Conservation (phyloP, 2,888 invertebrate genomes). For the Odiellus spinosus region DNA sequence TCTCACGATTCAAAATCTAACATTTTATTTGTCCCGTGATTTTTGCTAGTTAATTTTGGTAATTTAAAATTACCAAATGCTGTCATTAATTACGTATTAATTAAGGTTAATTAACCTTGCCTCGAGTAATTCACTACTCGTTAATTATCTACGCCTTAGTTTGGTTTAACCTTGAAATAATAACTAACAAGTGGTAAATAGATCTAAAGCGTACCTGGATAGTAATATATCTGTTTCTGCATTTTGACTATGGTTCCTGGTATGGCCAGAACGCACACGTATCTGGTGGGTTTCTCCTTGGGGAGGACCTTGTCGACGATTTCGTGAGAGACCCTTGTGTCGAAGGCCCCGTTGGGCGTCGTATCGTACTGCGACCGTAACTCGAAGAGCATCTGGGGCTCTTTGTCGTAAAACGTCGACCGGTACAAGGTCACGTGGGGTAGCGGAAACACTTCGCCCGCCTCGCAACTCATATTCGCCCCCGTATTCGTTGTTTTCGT, state of each 20-base stretch:
- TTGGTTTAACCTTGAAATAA: too few species aligned
- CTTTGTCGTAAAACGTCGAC: neutral
- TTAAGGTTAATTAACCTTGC: too few species aligned
- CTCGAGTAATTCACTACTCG: too few species aligned
- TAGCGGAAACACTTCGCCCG: conserved; percentile 21
- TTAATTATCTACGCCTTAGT: too few species aligned
- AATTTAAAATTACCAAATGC: too few species aligned
- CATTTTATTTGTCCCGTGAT: too few species aligned
- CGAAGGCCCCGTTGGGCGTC: too few species aligned
- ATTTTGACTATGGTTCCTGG: conserved; percentile 18
- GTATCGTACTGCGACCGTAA: too few species aligned
- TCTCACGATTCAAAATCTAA: too few species aligned
- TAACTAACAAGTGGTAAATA: too few species aligned
- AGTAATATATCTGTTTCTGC: conserved; percentile 15
- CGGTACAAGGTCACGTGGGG: conserved; percentile 21
- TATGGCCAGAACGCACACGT: conserved; percentile 17
- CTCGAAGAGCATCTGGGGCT: neutral
- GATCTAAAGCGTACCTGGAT: conserved; percentile 18
- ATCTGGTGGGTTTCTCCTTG: conserved; percentile 7
- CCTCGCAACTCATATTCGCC: conserved; percentile 18
- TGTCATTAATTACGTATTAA: too few species aligned
- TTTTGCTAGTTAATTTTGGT: too few species aligned
- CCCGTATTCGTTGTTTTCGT: conserved; percentile 8
- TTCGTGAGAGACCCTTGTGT: neutral
- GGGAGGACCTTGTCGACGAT: neutral